phyloP scores from a whole-genome alignment of 2,113 vertebrate species.

The Climacteris rufus region DNA sequence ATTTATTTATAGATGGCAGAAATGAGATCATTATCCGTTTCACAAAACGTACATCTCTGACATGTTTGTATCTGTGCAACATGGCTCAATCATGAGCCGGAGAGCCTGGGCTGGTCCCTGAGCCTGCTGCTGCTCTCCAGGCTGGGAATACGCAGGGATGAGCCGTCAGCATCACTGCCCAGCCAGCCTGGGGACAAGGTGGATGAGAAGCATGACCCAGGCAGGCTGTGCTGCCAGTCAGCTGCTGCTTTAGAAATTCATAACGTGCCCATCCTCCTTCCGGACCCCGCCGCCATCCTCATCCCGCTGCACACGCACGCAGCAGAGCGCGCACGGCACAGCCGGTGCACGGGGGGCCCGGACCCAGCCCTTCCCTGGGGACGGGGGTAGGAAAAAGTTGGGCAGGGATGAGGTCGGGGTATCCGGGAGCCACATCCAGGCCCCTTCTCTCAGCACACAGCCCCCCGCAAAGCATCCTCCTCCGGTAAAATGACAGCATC shows the following conservation, averaged over 20 bases:
- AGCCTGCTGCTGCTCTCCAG: background rate
- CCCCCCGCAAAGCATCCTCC: background rate
- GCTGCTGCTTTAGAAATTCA: background rate
- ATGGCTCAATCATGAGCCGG: accelerated
- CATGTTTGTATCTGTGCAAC: background rate
- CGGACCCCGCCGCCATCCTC: background rate
- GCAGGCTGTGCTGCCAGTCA: background rate
- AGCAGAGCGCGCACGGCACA: background rate
- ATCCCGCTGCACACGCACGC: background rate
- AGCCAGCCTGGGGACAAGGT: background rate
- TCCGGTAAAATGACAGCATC: background rate
- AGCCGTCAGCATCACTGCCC: background rate
- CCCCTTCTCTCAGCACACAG: background rate
- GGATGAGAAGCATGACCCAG: background rate
- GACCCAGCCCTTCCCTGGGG: background rate
- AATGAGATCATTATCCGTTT: background rate
- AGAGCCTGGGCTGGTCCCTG: background rate
- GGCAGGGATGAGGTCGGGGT: background rate
- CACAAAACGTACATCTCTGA: background rate
- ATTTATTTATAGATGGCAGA: constrained; percentile 47
- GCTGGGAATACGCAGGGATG: background rate
- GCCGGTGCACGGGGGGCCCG: background rate
- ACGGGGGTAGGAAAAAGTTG: background rate
- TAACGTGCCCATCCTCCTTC: background rate
- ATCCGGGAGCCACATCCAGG: background rate